Conservation (phyloP, 2,113 vertebrate genomes). For the Triplophysa dalaica region DNA sequence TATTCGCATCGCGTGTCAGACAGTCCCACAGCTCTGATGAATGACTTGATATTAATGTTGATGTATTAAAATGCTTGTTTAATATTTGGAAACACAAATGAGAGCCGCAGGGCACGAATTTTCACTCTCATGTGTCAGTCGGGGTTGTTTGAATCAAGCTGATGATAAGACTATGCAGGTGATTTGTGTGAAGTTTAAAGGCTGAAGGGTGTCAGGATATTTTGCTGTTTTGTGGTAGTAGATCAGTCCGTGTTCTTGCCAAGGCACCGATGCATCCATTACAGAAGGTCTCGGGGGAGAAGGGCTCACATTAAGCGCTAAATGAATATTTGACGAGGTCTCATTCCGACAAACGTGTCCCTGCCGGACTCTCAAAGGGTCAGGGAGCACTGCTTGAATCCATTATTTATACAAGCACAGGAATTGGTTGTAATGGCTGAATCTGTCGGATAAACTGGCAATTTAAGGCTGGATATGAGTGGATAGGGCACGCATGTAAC, state of each 20-base stretch:
- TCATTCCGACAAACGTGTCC: conserved; percentile 89
- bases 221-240: conserved; percentile 77
- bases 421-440: conserved; percentile 85
- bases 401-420: conserved; percentile 94
- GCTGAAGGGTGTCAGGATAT: conserved; percentile 76
- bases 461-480: conserved; percentile 60
- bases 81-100: neutral
- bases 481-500: neutral
- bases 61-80: conserved; percentile 7
- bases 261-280: conserved; percentile 83
- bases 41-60: conserved; percentile 4
- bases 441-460: conserved; percentile 76
- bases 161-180: conserved; percentile 75
- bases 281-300: conserved; percentile 85
- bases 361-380: conserved; percentile 89
- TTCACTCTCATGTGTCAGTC: conserved; percentile 1
- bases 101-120: neutral
- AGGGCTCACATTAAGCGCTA: conserved; percentile 94
- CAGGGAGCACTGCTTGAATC: conserved; percentile 90
- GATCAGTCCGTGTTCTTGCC: conserved; percentile 89
- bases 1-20: neutral
- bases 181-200: conserved; percentile 76
- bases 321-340: conserved; percentile 99
- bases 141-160: conserved; percentile 58
- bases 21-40: neutral